These are phyloP conservation scores for Lampropteryx suffumata DNA, from an alignment of 2,888 invertebrate genomes.

Conservation along the genomic window DNA sequence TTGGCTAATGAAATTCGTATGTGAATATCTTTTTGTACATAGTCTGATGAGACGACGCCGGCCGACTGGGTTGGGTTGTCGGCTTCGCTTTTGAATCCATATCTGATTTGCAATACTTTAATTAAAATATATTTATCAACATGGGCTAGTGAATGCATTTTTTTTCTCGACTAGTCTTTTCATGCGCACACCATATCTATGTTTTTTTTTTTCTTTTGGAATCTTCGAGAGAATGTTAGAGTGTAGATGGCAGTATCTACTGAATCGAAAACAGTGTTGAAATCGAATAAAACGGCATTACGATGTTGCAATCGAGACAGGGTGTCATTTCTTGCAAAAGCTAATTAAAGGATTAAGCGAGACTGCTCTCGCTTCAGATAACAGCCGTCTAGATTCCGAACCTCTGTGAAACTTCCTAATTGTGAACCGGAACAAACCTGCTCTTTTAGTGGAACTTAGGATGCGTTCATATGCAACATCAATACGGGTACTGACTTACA, in stretches of 20 bases:
- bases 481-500: neutral
- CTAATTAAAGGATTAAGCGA: conserved; percentile 68
- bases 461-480: neutral
- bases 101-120: too few species aligned
- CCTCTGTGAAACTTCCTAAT: conserved; percentile 50
- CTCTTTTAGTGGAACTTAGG: conserved; percentile 36
- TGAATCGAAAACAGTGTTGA: conserved; percentile 23
- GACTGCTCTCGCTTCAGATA: conserved; percentile 49
- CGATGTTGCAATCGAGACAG: conserved; percentile 29
- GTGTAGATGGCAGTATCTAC: neutral
- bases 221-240: neutral
- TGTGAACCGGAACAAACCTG: conserved; percentile 48
- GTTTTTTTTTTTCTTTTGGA: neutral
- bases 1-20: conserved; percentile 32
- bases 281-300: conserved; percentile 28
- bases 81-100: conserved; percentile 5
- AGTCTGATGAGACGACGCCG: conserved; percentile 12
- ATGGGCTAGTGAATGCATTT: too few species aligned
- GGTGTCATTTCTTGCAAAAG: conserved; percentile 54
- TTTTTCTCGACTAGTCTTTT: too few species aligned
- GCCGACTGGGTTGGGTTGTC: conserved; percentile 10
- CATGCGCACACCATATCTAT: neutral
- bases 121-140: too few species aligned
- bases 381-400: conserved; percentile 50
- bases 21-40: conserved; percentile 14